Evolutionary conservation across 2,888 invertebrate species (phyloP).

Genomic region (Pardosa pseudoannulata): DNA sequence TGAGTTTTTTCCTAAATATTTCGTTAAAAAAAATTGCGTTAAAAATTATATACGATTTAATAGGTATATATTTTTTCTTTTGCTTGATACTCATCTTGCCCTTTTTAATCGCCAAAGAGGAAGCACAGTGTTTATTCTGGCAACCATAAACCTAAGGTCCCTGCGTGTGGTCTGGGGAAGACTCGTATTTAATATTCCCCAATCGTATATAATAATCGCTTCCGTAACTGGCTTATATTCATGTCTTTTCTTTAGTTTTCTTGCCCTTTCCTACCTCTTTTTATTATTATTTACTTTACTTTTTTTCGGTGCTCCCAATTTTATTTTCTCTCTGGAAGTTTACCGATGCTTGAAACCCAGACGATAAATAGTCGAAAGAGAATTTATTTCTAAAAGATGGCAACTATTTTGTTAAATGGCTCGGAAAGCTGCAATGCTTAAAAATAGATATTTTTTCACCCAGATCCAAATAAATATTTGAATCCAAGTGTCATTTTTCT

Average conservation of each 20-base stretch:
- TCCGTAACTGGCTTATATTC: slow-evolving; percentile 15
- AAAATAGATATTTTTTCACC: not conserved
- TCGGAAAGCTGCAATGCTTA: not conserved
- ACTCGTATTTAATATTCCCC: slow-evolving; percentile 23
- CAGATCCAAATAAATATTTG: not conserved
- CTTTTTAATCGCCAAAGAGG: not conserved
- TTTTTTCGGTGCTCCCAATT: too few species aligned
- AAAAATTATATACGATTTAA: too few species aligned
- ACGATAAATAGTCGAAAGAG: not conserved
- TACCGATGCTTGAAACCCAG: not conserved
- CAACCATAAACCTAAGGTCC: not conserved
- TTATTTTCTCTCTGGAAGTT: not conserved
- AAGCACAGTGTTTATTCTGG: not conserved
- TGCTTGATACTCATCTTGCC: too few species aligned
- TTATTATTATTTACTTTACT: not conserved
- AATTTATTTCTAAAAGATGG: not conserved
- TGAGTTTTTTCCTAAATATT: too few species aligned
- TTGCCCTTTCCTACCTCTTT: not conserved
- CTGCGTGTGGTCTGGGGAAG: not conserved
- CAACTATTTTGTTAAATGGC: not conserved
- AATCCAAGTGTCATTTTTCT: too few species aligned
- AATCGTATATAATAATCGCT: slow-evolving; percentile 46
- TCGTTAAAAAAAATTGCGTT: too few species aligned
- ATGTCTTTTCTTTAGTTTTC: not conserved
- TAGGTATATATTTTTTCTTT: too few species aligned